Base-by-base conservation (phyloP, 2,113 vertebrate genomes). In the Odobenus rosmarus region DNA sequence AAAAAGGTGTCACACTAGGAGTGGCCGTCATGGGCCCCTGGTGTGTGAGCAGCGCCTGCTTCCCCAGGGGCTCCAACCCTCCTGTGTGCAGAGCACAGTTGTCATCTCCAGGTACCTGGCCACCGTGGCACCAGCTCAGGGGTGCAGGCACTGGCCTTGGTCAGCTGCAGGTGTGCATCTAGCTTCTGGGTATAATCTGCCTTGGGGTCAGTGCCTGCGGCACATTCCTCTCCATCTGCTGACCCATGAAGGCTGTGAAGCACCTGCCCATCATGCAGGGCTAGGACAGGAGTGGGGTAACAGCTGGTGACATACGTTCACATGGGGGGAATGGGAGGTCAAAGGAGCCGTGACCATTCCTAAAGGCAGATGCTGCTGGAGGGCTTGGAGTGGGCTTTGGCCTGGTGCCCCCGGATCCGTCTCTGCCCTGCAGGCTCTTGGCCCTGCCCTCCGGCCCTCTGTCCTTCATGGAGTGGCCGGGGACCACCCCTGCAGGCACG, bases 1-100 rank as follows among this genome's bases (percentile, higher is more conserved):
- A 57, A 5, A 39, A 23, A 8, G 16, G 10, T 15, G 26, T 57
- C n/a, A 7, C 53, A 0, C 53, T 6, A n/a, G 36, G 12, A 26
- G 28, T 36, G 21, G 6, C 33, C 11, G 0, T 15, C 21, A 7
- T 1, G 1, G 23, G 13, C 53, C n/a, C 51, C 23, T 42, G 57
- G n/a, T 2, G 2, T 1, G 83, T 67, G 46, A 36, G 33, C 64
- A 26, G 85, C 0, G 3, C 49, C 33, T 39, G 85, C 81, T 1
- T 1, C 49, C 46, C 61, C 11, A 4, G 1, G 46, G 51, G 62
- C 39, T 26, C 0, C 5, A 14, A 1, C 18, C 57, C 59, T 64
- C 59, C 21, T 10, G 1, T 3, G 13, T 39, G 23, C n/a, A 80
- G 28, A 64, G 72, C 81, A 21, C 26, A 6, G 57, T 26, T 2